Evolutionary conservation across 2,113 vertebrate genomes (phyloP), one percentile per base, ranked within the genome.

Genomic region (Scophthalmus maximus): DNA sequence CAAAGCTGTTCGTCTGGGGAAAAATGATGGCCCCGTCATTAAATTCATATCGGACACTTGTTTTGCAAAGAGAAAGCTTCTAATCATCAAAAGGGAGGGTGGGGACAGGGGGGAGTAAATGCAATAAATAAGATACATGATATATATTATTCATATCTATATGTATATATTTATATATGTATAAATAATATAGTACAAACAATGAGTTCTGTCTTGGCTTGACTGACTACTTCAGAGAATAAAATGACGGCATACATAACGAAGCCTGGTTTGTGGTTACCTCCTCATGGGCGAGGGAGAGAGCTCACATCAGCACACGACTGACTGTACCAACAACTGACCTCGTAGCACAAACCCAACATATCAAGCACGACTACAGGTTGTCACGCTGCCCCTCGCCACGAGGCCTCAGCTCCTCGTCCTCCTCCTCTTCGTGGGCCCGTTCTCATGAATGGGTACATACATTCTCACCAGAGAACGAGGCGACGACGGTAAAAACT

Each of bases 61-160:
- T 72, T 58, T 68, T 85, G 62, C 68, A 59, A 36, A 52, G 23
- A 77, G 59, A 53, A 84, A 62, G 51, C 67, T 44, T 30, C 56
- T 75, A 60, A 17, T 74, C 70, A 76, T 79, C 53, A 64, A 86
- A 64, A 56, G 42, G 49, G 60, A 75, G 52, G 68, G n/a, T 2
- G 50, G 60, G 56, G 15, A 14, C 6, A 17, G 58, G 65, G 27
- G 29, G n/a, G 68, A 57, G 30, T 50, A 38, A 73, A 78, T 51
- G 84, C 78, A 91, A 90, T 92, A 92, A 92, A 93, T 90, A 89
- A 89, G 90, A 89, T 63, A 87, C 65, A 91, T 79, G 85, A 82
- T 79, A 92, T 81, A 85, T 86, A 84, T 88, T 86, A 85, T 81
- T 78, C 25, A 80, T 88, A 88, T 87, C 82, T 79, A 87, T 93